Evolutionary conservation across 2,113 vertebrate species (phyloP).

Genomic region (Tragulus kanchil): DNA sequence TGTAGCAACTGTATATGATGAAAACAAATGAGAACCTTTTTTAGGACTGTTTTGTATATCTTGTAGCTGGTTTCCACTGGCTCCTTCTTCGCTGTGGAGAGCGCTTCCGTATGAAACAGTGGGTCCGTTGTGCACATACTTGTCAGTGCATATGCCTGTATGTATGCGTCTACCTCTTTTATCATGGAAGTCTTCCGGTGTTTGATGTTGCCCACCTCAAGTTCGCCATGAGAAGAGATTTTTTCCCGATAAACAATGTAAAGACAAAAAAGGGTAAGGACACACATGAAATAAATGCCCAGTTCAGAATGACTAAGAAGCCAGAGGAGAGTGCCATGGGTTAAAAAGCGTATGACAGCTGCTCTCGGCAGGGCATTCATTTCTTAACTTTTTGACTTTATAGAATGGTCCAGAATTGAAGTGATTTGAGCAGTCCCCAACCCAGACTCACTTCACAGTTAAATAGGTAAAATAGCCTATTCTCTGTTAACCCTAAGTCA

Average conservation of each 20-base stretch:
- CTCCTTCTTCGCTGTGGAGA: neutral
- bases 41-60: neutral
- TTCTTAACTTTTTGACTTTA: too few species aligned
- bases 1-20: neutral
- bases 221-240: neutral
- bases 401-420: too few species aligned
- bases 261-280: neutral
- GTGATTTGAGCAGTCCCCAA: neutral
- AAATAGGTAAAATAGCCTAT: neutral
- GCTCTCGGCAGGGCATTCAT: neutral
- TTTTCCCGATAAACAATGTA: neutral
- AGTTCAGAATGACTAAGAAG: constrained; percentile 1
- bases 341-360: neutral
- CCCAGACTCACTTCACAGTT: neutral
- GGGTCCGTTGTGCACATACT: neutral
- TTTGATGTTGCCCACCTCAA: neutral
- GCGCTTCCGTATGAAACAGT: neutral
- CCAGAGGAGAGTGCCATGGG: neutral
- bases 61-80: neutral
- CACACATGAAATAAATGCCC: neutral
- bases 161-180: neutral
- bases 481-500: neutral
- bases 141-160: neutral
- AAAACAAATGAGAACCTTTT: neutral
- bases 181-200: neutral